Evolutionary conservation across 2,888 invertebrate genomes (phyloP).

Genomic region (Drosophila prostipennis): DNA sequence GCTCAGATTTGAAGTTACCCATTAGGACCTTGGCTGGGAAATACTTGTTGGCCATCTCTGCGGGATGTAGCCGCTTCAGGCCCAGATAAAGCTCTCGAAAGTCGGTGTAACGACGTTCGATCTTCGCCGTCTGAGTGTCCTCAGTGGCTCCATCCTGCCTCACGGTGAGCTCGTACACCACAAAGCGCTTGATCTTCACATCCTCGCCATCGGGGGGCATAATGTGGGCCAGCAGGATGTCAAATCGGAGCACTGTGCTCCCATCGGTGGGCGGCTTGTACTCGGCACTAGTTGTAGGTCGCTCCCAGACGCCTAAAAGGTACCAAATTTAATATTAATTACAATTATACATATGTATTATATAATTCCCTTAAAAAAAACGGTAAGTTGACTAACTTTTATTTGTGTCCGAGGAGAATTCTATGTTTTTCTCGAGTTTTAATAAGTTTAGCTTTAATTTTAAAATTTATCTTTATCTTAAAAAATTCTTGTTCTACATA

Average conservation of each 20-base stretch:
- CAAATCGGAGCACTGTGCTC: slow-evolving; percentile 84
- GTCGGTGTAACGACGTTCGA: slow-evolving; percentile 90
- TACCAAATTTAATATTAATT: not conserved
- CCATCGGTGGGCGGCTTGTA: slow-evolving; percentile 75
- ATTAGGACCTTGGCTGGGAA: slow-evolving; percentile 90
- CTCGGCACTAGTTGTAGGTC: slow-evolving; percentile 50
- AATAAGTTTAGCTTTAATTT: no score
- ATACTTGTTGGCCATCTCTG: slow-evolving; percentile 85
- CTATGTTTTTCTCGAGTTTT: no score
- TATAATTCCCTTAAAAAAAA: no score
- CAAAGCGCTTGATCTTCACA: slow-evolving; percentile 86
- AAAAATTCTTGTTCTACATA: no score
- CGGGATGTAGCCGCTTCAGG: slow-evolving; percentile 87
- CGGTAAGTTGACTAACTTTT: no score
- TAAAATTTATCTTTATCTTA: no score
- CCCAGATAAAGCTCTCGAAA: slow-evolving; percentile 88
- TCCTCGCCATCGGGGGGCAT: slow-evolving; percentile 86
- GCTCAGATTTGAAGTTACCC: slow-evolving; percentile 89
- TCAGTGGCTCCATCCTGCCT: slow-evolving; percentile 85
- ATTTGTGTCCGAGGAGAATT: no score
- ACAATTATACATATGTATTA: no score
- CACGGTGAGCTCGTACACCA: slow-evolving; percentile 88
- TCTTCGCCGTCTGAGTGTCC: slow-evolving; percentile 87
- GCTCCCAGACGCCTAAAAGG: slow-evolving; percentile 81
- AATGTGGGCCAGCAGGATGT: slow-evolving; percentile 88